phyloP scores from a whole-genome alignment of 2,797 vertebrate genomes.

The Telmatherina bonti region DNA sequence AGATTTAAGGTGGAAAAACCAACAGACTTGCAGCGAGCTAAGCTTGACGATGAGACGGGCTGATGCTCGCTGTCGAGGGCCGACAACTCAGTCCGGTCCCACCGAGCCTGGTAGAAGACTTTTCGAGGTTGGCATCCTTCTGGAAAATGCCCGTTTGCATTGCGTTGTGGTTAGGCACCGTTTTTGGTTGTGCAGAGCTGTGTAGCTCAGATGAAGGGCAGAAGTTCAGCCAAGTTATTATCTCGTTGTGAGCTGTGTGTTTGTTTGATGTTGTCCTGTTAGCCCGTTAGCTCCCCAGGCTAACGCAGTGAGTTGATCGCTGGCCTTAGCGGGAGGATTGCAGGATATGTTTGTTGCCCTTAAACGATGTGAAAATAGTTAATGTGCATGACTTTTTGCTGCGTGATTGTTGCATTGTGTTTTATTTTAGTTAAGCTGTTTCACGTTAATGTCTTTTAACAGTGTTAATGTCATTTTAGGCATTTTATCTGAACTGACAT shows the following conservation, averaged over 20 bases:
- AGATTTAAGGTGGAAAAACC: conserved; percentile 58
- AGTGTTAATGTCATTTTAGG: background rate
- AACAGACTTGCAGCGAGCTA: conserved; percentile 35
- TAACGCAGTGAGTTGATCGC: conserved; percentile 67
- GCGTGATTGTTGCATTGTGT: background rate
- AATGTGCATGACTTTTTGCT: conserved; percentile 4
- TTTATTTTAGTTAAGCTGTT: background rate
- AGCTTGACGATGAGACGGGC: conserved; percentile 65
- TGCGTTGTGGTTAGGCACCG: background rate
- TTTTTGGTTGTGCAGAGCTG: background rate
- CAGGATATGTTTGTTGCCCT: conserved; percentile 48
- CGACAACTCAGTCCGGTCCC: conserved; percentile 70
- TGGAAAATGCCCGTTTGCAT: conserved; percentile 1
- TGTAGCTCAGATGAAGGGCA: background rate
- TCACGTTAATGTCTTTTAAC: no score
- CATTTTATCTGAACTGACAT: background rate
- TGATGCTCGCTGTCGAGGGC: conserved; percentile 75
- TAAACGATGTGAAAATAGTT: conserved; percentile 36
- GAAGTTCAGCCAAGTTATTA: conserved; percentile 59
- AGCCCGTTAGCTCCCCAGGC: conserved; percentile 71
- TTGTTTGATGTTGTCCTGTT: conserved; percentile 70
- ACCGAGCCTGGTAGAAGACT: conserved; percentile 50
- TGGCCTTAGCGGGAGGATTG: conserved; percentile 64
- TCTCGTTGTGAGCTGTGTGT: conserved; percentile 54
- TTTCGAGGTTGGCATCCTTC: conserved; percentile 24